Evolutionary conservation across 2,113 vertebrate genomes (phyloP), one percentile per base, ranked within the genome.

Genomic region (Jaculus jaculus): DNA sequence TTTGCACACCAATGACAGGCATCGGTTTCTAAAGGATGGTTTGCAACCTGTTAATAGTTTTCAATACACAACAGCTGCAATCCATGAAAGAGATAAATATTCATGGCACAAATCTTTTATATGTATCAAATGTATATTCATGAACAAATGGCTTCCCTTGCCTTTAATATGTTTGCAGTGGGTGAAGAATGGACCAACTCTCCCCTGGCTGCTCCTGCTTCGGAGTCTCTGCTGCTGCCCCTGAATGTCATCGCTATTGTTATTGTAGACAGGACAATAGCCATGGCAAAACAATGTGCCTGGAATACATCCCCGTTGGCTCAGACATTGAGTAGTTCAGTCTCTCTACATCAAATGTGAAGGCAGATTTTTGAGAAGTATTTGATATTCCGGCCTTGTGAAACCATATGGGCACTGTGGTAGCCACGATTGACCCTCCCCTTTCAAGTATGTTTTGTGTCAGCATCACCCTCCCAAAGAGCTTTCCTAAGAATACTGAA

Each of bases 81-180:
- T 97, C 90, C 96, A 91, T 93, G 96, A 95, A 96, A 93, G 84
- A 95, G 94, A 97, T 96, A 97, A 97, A 97, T 97, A 97, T 97
- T 97, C 95, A 97, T 96, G 96, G 83, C 79, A 91, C 90, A 92
- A 87, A 92, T 78, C 97, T 96, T 97, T 97, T 96, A 92, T 95
- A 96, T 91, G 89, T 96, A 96, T 91, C 94, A 65, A 96, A 92
- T 94, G 15, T 95, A 96, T 97, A 91, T 95, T 61, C 96, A 97
- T 94, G 93, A 97, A 95, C 96, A 96, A 97, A 97, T 96, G 95
- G 93, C 63, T 97, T 96, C 71, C 93, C 3, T 80, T 93, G 42
- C 58, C 89, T 95, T 91, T 93, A 95, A 89, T 77, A 95, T 78
- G 42, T 90, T 94, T 92, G 63, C 89, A 90, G 90, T 81, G 78